Evolutionary conservation across 1,140 invertebrate species (phyloP).

Genomic region (Brachionus angularis): DNA sequence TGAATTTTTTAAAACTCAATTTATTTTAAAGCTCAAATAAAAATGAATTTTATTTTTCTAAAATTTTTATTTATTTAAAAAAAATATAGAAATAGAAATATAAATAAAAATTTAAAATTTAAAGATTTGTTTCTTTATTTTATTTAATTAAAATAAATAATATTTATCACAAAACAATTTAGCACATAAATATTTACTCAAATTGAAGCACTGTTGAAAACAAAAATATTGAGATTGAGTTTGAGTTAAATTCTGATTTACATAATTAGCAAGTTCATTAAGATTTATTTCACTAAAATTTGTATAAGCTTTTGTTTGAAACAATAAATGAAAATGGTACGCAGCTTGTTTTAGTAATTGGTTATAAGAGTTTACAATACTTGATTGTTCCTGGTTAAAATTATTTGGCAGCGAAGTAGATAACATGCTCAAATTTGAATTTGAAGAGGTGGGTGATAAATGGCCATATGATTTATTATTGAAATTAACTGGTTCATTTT

Average conservation of each 20-base stretch:
- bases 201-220: conserved; percentile 21
- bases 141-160: conserved; percentile 35
- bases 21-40: too few species aligned
- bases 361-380: neutral
- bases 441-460: too few species aligned
- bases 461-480: neutral
- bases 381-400: neutral
- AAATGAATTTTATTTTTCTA: too few species aligned
- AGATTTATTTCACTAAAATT: neutral
- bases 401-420: neutral
- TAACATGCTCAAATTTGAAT: neutral
- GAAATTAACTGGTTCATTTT: neutral
- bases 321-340: conserved; percentile 39
- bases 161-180: conserved; percentile 34
- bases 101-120: too few species aligned
- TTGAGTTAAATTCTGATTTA: conserved; percentile 30
- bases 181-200: conserved; percentile 32
- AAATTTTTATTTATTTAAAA: too few species aligned
- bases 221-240: conserved; percentile 34
- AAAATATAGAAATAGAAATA: too few species aligned
- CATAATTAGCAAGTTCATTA: conserved; percentile 21
- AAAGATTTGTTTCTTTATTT: too few species aligned
- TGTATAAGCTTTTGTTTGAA: conserved; percentile 18
- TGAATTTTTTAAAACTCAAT: too few species aligned
- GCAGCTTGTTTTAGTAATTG: conserved; percentile 37